Conservation (phyloP, 2,113 vertebrate genomes). For the Kryptolebias marmoratus region DNA sequence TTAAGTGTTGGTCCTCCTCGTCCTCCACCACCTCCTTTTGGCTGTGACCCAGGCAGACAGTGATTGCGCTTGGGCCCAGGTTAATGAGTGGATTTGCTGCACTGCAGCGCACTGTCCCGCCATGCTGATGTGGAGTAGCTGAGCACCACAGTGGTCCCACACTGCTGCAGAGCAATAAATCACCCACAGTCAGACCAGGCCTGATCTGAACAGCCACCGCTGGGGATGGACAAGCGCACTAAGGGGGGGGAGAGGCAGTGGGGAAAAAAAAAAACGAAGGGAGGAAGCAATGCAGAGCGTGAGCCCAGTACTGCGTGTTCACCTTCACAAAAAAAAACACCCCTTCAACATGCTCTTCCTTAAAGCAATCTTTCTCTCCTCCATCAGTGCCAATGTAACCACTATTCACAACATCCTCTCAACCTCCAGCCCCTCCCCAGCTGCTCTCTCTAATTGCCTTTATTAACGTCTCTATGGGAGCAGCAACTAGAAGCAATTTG, state of each 20-base stretch:
- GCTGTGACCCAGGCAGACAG: slow-evolving; percentile 66
- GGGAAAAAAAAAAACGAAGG: slow-evolving; percentile 1
- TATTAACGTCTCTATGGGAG: slow-evolving; percentile 82
- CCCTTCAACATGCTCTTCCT: slow-evolving; percentile 39
- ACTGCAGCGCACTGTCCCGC: slow-evolving; percentile 77
- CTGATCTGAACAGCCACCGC: slow-evolving; percentile 53
- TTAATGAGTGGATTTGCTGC: slow-evolving; percentile 84
- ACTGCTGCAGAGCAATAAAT: slow-evolving; percentile 84
- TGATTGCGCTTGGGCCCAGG: slow-evolving; percentile 63
- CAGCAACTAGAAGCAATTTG: slow-evolving; percentile 79
- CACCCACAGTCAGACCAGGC: slow-evolving; percentile 69
- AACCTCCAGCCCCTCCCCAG: slow-evolving; percentile 68
- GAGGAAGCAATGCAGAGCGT: slow-evolving; percentile 13
- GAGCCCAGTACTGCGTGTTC: slow-evolving; percentile 30
- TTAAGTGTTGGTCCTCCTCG: slow-evolving; percentile 42
- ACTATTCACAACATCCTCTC: slow-evolving; percentile 64
- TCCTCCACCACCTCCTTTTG: slow-evolving; percentile 46
- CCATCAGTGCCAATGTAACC: slow-evolving; percentile 45
- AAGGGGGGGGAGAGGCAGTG: slow-evolving; percentile 25
- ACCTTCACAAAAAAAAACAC: slow-evolving; percentile 44
- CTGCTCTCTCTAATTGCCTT: slow-evolving; percentile 80
- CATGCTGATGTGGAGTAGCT: slow-evolving; percentile 81
- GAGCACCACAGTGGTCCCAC: slow-evolving; percentile 73
- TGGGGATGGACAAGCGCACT: slow-evolving; percentile 66
- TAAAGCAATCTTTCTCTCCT: slow-evolving; percentile 24